Conservation (phyloP, 2,888 invertebrate genomes). For the Xestia c-nigrum region DNA sequence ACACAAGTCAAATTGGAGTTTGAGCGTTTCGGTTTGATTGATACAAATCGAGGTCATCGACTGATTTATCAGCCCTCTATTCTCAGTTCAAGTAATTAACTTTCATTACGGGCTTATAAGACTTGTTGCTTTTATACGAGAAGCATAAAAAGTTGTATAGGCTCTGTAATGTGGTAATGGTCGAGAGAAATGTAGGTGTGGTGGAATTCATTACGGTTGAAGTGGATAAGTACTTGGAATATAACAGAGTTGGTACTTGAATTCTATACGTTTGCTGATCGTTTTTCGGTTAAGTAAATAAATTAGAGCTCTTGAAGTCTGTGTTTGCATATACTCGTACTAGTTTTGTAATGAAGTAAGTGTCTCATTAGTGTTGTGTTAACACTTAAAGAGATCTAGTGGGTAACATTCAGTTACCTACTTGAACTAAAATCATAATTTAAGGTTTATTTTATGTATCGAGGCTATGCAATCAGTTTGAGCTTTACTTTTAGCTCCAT, state of each 20-base stretch:
- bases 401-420: background rate
- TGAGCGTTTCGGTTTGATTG: conserved; percentile 86
- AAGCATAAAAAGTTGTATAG: conserved; percentile 51
- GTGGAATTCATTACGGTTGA: conserved; percentile 49
- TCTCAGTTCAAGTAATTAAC: conserved; percentile 76
- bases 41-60: conserved; percentile 87
- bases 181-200: conserved; percentile 57
- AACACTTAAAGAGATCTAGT: conserved; percentile 9
- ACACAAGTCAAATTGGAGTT: conserved; percentile 88
- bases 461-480: background rate
- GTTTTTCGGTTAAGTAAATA: conserved; percentile 56
- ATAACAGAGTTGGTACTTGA: conserved; percentile 42
- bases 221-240: conserved; percentile 33
- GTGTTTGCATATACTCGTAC: conserved; percentile 37
- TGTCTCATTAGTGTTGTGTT: conserved; percentile 29
- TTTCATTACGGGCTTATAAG: conserved; percentile 73
- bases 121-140: conserved; percentile 59
- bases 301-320: conserved; percentile 32
- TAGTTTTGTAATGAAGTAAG: conserved; percentile 43
- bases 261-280: conserved; percentile 24
- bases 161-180: conserved; percentile 42
- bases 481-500: background rate
- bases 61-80: conserved; percentile 85
- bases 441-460: background rate
- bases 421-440: conserved; percentile 28